Evolutionary conservation across 2,797 vertebrate species (phyloP), one percentile per base, ranked within the genome.

Genomic region (Pseudochromis fuscus): DNA sequence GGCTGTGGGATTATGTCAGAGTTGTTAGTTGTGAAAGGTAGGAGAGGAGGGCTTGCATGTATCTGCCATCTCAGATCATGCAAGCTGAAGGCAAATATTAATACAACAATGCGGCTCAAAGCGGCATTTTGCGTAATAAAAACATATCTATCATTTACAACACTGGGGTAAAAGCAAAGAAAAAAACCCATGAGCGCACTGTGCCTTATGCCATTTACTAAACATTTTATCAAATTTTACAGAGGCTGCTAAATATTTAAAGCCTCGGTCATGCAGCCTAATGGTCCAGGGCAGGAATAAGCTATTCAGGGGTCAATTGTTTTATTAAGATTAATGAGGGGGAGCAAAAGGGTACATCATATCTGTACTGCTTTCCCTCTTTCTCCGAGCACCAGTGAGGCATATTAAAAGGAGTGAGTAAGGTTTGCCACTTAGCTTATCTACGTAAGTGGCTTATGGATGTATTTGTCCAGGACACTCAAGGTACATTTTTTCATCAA

Each of bases 321-420:
- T 93, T 93, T 92, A 94, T 93, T 92, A 93, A 93, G 93, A 95
- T 91, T 91, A 94, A 94, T 93, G 92, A 93, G 81, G 83, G 86
- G 70, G 86, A 87, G 84, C 86, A 86, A 90, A 90, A 92, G 87
- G 92, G 87, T 88, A 92, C 87, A 75, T 92, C 88, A 92, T 88
- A 93, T 90, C 92, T 91, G 86, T 52, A 62, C 88, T 64, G 83
- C 87, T 87, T 89, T 75, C 77, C 86, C 56, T 80, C 84, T 89
- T 87, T 86, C 86, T 89, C 83, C 78, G 82, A 87, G 87, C 66
- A 52, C 72, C 77, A 85, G 79, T 73, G 81, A 87, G 81, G 84
- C 88, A 88, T 90, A 92, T 91, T 91, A 88, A 92, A 92, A 88
- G 81, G 84, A 91, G 82, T 69, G 69, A 87, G 84, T 87, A 81